Base-by-base conservation (phyloP, 2,113 vertebrate genomes). In the Pogona vitticeps region DNA sequence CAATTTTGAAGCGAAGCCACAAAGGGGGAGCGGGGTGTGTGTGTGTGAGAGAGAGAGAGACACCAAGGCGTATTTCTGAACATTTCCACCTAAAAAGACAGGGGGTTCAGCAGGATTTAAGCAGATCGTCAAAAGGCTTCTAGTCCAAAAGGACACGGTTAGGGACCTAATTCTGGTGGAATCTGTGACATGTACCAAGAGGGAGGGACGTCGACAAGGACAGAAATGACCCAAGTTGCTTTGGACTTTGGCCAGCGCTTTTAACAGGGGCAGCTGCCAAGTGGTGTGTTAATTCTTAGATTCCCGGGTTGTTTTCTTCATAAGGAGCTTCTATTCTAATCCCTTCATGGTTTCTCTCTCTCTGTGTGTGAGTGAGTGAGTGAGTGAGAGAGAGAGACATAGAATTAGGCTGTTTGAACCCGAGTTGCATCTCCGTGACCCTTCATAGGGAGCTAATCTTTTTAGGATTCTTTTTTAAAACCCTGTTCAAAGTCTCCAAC, bases 31-130 rank as follows among this genome's bases (percentile, higher is more conserved):
- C 28, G 67, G n/a, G 31, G n/a, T 1, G n/a, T n/a, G 68, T 5
- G 68, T 17, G 86, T 84, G 90, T 75, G 61, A 5, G 9, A 82
- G 77, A 40, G 82, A 83, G 88, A 75, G 63, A 5, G 14, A 84
- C 78, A 90, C 58, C 18, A 23, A 17, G 88, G 71, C 88, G 92
- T 91, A 84, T 94, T 76, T 91, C 93, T 92, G 65, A 83, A 59
- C 87, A 86, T 76, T 61, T 58, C 86, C 77, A 86, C 70, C 0
- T 84, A 78, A 90, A 78, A 90, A 76, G 75, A 20, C 10, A 3
- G 17, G 8, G 14, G 31, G 15, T 58, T n/a, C 18, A 36, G n/a
- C 28, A 18, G 17, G 79, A 89, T 40, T 52, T 63, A 91, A 82
- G 82, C 78, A 75, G 82, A 83, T 87, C 75, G 86, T 0, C 21